Base-by-base conservation (phyloP, 1,140 invertebrate species). In the Drosophila kikkawai region DNA sequence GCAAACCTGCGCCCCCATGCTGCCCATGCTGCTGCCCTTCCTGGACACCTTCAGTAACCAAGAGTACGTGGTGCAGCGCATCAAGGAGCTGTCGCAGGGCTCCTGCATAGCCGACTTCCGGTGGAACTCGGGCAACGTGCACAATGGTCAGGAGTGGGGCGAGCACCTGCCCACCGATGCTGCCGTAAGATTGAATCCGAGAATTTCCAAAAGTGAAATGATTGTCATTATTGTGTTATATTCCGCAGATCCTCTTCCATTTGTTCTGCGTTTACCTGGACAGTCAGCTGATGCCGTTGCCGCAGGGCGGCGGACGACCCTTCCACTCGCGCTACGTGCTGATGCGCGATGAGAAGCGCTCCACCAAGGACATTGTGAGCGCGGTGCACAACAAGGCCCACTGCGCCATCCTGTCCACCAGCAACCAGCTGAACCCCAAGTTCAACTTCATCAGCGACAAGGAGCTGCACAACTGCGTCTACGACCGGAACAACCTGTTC, bases 401-500 rank as follows among this genome's bases (percentile, higher is more conserved):
- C 63, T 93, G 92, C 61, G 92, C 91, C 59, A 91, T 93, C 50
- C 71, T 93, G 36, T 77, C 77, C 11, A 92, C 82, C 39, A 75
- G 70, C 47, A 85, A 82, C 74, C 79, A 71, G 42, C 55, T 91
- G 7, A 92, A 90, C 51, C 92, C 92, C 13, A 92, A 92, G 67
- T 92, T 93, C 39, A 93, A 93, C 65, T 93, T 93, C n/a, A 92
- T 93, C 15, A 93, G 92, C 57, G 92, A 93, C 8, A 87, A 91
- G 37, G 86, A 93, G 68, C 77, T 93, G 61, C 92, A 93, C 65
- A 92, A 88, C 44, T 92, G 92, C 55, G 88, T 78, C 60, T 93
- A 97, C 95, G 97, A 97, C 48, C 94, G 96, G 55, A 97, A 97
- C 92, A 98, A 98, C 93, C 93, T 97, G 59, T 97, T 97, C 80